Base-by-base conservation (phyloP, 2,797 vertebrate species). In the Tenualosa ilisha region DNA sequence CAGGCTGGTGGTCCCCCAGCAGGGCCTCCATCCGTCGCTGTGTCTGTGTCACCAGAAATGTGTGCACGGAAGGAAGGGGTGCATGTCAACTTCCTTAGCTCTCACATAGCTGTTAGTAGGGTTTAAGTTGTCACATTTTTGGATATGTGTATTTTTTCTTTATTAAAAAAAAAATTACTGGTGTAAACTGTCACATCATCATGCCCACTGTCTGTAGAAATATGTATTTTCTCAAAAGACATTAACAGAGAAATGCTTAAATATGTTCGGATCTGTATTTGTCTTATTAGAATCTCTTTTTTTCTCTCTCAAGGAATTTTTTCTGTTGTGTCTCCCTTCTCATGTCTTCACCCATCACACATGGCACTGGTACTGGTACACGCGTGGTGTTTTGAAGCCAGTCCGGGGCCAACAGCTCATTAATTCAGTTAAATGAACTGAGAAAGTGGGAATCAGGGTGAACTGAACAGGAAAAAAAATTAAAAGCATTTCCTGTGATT, bases 391-490 rank as follows among this genome's bases (percentile, higher is more conserved):
- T 89, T 61, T 49, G 83, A 89, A 85, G 86, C 90, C 91, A 90
- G 91, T 85, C 93, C 89, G 86, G 90, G 92, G 88, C 91, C 72
- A 6, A 22, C 40, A 91, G 94, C 95, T 96, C 95, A 96, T 96
- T 96, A 96, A 95, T 95, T 94, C 92, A 94, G 95, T 96, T 94
- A 95, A 96, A 95, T 96, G 94, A 96, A 95, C 94, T 96, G 95
- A 95, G 92, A 95, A 93, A 94, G 90, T 90, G 88, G 91, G 90
- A 93, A 93, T 92, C 92, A 90, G 94, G 92, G 91, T 93, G 91
- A 94, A 93, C 87, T 86, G 82, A 94, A 92, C 86, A 22, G 90
- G 91, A 92, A 91, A 87, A 89, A 81, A 89, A 88, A 84, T 92
- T 92, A 88, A 94, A 94, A 93, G 89, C 90, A 92, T 93, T 95